Evolutionary conservation across 64 coral and sea anemone genomes (phyloP).

Genomic region (Porites australiensis): DNA sequence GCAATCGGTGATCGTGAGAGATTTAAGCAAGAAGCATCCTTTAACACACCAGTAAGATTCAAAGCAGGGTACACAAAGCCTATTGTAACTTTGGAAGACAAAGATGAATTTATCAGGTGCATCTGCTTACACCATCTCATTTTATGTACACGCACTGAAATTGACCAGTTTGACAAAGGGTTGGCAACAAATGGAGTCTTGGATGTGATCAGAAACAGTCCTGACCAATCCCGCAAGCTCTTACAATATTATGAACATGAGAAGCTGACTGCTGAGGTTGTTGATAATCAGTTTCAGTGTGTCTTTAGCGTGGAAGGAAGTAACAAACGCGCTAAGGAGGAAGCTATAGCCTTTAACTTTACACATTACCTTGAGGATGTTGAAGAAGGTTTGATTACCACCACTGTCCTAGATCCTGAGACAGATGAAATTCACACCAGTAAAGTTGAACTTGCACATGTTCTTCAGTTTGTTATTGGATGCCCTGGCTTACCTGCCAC

Average conservation of each 20-base stretch:
- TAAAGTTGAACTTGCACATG: constrained; percentile 53
- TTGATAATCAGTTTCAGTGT: constrained; percentile 58
- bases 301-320: constrained; percentile 45
- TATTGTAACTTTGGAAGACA: constrained; percentile 50
- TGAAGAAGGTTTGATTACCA: constrained; percentile 41
- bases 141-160: constrained; percentile 63
- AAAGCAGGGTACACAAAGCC: constrained; percentile 58
- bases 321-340: constrained; percentile 65
- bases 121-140: constrained; percentile 70
- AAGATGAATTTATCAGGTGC: constrained; percentile 66
- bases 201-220: constrained; percentile 66
- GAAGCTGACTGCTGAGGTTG: constrained; percentile 68
- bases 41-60: background rate
- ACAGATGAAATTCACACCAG: constrained; percentile 30
- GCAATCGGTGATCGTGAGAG: too few species aligned
- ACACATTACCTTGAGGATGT: constrained; percentile 70
- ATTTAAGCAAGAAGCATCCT: too few species aligned
- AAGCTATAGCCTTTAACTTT: constrained; percentile 74
- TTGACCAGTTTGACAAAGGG: constrained; percentile 71
- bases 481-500: constrained; percentile 65
- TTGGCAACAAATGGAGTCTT: constrained; percentile 58
- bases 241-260: constrained; percentile 22
- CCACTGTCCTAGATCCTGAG: constrained; percentile 54
- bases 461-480: constrained; percentile 76
- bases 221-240: constrained; percentile 50